These are phyloP conservation scores for Hirtodrosophila histrioides DNA, from an alignment of 2,888 invertebrate species.

Conservation along the genomic window DNA sequence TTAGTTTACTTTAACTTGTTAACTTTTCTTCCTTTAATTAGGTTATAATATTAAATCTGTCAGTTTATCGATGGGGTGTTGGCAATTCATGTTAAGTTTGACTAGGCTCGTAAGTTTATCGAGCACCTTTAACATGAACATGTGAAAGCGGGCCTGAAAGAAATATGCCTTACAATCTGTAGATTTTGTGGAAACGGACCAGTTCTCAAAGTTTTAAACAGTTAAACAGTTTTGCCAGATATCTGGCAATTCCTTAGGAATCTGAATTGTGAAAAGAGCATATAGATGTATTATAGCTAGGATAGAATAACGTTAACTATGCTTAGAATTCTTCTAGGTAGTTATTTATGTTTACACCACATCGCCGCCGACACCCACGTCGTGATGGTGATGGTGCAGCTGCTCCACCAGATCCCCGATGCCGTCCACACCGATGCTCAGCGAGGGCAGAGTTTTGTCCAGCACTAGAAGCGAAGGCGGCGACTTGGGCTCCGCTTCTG, in stretches of 20 bases:
- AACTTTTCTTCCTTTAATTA: too few relatives aligned
- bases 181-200: too few relatives aligned
- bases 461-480: constrained; percentile 82
- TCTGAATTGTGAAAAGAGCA: constrained; percentile 19
- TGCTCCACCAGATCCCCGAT: constrained; percentile 83
- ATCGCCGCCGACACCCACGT: constrained; percentile 30
- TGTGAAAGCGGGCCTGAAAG: too few relatives aligned
- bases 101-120: too few relatives aligned
- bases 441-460: constrained; percentile 82
- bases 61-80: too few relatives aligned
- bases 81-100: too few relatives aligned
- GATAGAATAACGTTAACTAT: constrained; percentile 55
- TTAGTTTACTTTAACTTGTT: too few relatives aligned
- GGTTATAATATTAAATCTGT: too few relatives aligned
- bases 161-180: too few relatives aligned
- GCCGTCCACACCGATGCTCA: constrained; percentile 82
- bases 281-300: constrained; percentile 23
- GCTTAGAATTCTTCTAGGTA: constrained; percentile 52
- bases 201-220: too few relatives aligned
- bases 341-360: constrained; percentile 17
- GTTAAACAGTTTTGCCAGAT: not conserved
- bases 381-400: constrained; percentile 60
- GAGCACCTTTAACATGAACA: too few relatives aligned
- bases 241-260: constrained; percentile 3
- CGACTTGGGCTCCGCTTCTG: constrained; percentile 66